Conservation (phyloP, 2,797 vertebrate species). For the Myotis myotis region DNA sequence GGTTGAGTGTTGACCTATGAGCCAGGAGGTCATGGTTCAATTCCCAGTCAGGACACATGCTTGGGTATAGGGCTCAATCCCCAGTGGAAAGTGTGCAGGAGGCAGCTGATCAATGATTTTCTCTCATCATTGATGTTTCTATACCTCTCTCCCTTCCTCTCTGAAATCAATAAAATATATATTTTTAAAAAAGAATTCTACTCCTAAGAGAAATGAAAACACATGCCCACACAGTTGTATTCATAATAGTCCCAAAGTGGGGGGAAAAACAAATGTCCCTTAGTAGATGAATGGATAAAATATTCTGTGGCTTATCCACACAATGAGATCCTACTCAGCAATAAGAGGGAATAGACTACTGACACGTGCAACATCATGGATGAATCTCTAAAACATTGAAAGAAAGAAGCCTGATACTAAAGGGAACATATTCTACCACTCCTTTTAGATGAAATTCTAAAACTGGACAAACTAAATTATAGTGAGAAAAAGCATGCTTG, state of each 20-base stretch:
- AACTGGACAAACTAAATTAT: neutral
- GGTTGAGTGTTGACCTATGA: too few species aligned
- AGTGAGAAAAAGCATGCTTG: neutral
- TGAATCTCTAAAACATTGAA: neutral
- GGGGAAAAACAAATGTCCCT: neutral
- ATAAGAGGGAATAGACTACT: neutral
- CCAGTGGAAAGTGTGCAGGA: too few species aligned
- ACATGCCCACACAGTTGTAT: neutral
- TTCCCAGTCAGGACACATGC: too few species aligned
- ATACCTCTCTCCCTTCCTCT: too few species aligned
- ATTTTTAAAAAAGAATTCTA: neutral
- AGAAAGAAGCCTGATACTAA: neutral
- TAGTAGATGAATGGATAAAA: neutral
- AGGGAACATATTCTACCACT: neutral
- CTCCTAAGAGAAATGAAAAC: neutral
- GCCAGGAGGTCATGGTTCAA: too few species aligned
- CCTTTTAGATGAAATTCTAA: neutral
- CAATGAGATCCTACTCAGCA: neutral
- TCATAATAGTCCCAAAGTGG: neutral
- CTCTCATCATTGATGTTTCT: too few species aligned
- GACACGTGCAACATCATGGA: neutral
- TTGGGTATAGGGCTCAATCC: too few species aligned
- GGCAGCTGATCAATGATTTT: too few species aligned
- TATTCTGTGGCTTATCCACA: neutral
- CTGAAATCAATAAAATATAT: too few species aligned